Conservation (phyloP, 2,113 vertebrate genomes). For the Myotis yumanensis region DNA sequence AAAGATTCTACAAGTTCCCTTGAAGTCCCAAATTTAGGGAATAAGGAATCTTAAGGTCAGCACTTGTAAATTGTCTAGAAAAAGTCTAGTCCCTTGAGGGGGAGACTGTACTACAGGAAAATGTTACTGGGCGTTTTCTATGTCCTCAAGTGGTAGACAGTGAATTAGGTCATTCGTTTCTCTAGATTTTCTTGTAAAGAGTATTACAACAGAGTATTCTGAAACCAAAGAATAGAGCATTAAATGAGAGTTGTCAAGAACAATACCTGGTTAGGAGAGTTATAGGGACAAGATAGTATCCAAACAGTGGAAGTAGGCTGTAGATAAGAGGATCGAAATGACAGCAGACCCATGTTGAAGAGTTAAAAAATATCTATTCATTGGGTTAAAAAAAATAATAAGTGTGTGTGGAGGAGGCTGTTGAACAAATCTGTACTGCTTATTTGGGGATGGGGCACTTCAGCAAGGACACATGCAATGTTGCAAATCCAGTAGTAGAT, state of each 20-base stretch:
- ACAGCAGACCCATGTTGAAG: neutral
- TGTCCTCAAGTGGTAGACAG: neutral
- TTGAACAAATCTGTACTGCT: neutral
- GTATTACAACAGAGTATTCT: conserved; percentile 18
- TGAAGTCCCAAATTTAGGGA: neutral
- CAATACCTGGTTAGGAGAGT: neutral
- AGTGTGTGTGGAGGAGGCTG: neutral
- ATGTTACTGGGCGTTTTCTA: neutral
- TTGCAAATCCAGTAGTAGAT: neutral
- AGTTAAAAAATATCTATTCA: neutral
- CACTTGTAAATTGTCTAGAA: conserved; percentile 2
- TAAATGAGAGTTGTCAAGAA: neutral
- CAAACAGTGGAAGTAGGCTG: neutral
- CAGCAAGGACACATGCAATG: neutral
- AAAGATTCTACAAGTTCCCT: neutral
- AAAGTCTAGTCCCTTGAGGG: neutral
- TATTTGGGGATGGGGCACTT: neutral
- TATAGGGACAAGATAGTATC: neutral
- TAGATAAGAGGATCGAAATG: neutral
- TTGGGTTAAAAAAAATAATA: neutral
- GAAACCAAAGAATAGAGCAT: neutral
- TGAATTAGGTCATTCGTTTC: conserved; percentile 41
- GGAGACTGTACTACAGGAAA: neutral
- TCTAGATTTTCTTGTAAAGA: neutral
- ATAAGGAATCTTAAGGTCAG: neutral